A percentile compares a stretch with the other conserved stretches of the same genome.
phyloP scores from a whole-genome alignment of 2,113 vertebrate species.

The Leucoraja erinaceus region DNA sequence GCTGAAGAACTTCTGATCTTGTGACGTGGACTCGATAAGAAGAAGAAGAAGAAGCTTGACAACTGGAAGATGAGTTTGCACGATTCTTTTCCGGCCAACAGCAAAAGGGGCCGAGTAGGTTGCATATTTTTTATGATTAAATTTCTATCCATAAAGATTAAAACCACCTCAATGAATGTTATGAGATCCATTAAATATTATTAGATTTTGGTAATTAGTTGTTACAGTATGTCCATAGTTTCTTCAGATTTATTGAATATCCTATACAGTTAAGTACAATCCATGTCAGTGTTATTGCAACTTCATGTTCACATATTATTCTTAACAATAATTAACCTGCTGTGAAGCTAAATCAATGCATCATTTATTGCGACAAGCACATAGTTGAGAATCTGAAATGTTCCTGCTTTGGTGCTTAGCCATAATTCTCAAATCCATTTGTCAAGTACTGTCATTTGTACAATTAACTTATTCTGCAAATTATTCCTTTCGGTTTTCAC shows the following conservation, averaged over 20 bases:
- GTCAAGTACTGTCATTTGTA: slow-evolving; percentile 4
- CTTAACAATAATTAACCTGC: slow-evolving; percentile 31
- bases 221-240: neutral
- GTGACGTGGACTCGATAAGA: too few species aligned
- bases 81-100: too few species aligned
- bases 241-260: slow-evolving; percentile 3
- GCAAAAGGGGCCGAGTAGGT: too few species aligned
- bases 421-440: slow-evolving; percentile 12
- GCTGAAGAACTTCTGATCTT: too few species aligned
- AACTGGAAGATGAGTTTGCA: too few species aligned
- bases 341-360: slow-evolving; percentile 24
- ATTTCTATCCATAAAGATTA: neutral
- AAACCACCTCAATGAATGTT: neutral
- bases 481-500: neutral
- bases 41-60: too few species aligned
- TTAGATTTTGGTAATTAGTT: neutral
- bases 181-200: slow-evolving; percentile 18
- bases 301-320: slow-evolving; percentile 4
- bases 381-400: slow-evolving; percentile 14
- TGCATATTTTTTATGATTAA: too few species aligned
- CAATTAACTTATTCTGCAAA: slow-evolving; percentile 20
- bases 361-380: neutral
- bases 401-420: neutral
- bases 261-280: slow-evolving; percentile 8
- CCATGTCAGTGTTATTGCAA: slow-evolving; percentile 6